Percentiles rank a stretch among this genome's conserved stretches.
Evolutionary conservation across 1,140 invertebrate species (phyloP).

Genomic region (Aporrectodea caliginosa): DNA sequence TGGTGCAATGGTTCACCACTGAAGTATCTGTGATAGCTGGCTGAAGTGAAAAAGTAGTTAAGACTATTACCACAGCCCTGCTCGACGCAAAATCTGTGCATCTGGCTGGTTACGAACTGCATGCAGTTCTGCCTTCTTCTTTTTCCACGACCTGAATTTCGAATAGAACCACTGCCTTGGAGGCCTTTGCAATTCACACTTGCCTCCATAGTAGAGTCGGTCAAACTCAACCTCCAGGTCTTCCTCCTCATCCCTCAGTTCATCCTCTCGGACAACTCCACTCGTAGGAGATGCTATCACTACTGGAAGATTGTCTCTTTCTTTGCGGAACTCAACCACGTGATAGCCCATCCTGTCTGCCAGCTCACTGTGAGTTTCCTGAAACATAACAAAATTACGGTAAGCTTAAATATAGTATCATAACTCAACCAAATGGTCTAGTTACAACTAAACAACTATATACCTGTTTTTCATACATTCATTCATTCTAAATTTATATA

Average conservation of each 20-base stretch:
- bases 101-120: slow-evolving; percentile 8
- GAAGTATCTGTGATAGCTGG: too few species aligned
- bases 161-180: slow-evolving; percentile 68
- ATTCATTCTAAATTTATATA: too few species aligned
- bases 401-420: too few species aligned
- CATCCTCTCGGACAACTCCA: slow-evolving; percentile 59
- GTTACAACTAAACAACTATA: too few species aligned
- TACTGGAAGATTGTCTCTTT: slow-evolving; percentile 70
- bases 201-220: slow-evolving; percentile 69
- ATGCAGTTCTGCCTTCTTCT: slow-evolving; percentile 62
- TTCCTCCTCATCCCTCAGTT: slow-evolving; percentile 66
- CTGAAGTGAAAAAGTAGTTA: too few species aligned
- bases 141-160: slow-evolving; percentile 63
- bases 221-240: slow-evolving; percentile 65
- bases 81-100: slow-evolving; percentile 2
- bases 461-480: too few species aligned
- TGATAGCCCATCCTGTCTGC: slow-evolving; percentile 85
- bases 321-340: slow-evolving; percentile 77
- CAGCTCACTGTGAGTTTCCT: slow-evolving; percentile 81
- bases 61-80: slow-evolving; percentile 18
- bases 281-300: slow-evolving; percentile 76
- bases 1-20: too few species aligned
- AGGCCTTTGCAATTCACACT: slow-evolving; percentile 66
- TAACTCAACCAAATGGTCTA: too few species aligned
- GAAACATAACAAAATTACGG: slow-evolving; percentile 45